phyloP scores from a whole-genome alignment of 2,797 vertebrate genomes.

The Chaetodon trifasciatus region DNA sequence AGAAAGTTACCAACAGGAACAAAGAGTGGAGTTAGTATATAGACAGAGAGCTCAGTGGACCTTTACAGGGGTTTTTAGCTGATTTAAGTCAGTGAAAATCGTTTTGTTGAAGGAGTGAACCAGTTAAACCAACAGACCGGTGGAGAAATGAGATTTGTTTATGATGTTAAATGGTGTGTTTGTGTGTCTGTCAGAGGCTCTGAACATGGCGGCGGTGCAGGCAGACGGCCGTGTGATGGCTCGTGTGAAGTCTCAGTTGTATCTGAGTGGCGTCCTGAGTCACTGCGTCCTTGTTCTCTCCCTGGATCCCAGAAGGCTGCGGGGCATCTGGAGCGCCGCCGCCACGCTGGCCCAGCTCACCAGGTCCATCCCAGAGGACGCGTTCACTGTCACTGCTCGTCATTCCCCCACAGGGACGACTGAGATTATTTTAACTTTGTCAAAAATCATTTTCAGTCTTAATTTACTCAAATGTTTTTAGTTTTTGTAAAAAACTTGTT shows the following conservation, averaged over 20 bases:
- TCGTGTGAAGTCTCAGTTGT: constrained; percentile 55
- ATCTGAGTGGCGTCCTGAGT: constrained; percentile 57
- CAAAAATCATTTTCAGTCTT: neutral
- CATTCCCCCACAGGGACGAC: too few species aligned
- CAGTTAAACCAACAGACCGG: too few species aligned
- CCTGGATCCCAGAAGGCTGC: constrained; percentile 30
- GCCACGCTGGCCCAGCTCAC: constrained; percentile 61
- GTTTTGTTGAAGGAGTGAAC: too few species aligned
- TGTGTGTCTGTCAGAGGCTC: constrained; percentile 41
- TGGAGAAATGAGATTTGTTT: too few species aligned
- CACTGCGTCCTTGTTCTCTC: constrained; percentile 47
- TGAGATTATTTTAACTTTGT: neutral
- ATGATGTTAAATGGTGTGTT: neutral
- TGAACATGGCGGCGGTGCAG: constrained; percentile 50
- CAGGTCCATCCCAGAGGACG: constrained; percentile 46
- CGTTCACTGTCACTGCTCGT: too few species aligned
- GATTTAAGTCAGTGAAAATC: too few species aligned
- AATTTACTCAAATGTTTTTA: too few species aligned
- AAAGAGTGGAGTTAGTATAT: too few species aligned
- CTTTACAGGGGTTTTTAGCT: too few species aligned
- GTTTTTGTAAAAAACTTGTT: too few species aligned
- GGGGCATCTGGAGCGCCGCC: constrained; percentile 29
- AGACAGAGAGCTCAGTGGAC: too few species aligned
- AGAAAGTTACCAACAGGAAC: too few species aligned
- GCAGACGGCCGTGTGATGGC: neutral